Evolutionary conservation across 1,140 invertebrate genomes (phyloP).

Genomic region (Aphis craccivora): DNA sequence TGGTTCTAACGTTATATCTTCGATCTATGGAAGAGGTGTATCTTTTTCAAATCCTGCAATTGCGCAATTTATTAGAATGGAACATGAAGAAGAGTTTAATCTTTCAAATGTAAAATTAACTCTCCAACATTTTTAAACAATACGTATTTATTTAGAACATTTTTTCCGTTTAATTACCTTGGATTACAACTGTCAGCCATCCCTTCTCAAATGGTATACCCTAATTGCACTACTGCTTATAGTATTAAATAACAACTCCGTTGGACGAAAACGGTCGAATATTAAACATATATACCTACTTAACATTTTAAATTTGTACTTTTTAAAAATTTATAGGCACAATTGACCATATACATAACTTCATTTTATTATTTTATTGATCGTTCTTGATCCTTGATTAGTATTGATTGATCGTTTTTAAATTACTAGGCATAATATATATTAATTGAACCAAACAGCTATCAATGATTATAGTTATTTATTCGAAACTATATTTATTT

Average conservation of each 20-base stretch:
- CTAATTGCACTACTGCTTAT: background rate
- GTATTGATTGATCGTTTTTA: background rate
- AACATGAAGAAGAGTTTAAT: background rate
- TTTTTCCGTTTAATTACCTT: background rate
- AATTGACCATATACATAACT: background rate
- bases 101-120: conserved; percentile 13
- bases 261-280: background rate
- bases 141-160: conserved; percentile 11
- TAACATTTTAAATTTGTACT: background rate
- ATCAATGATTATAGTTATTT: background rate
- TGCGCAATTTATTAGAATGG: background rate
- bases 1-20: background rate
- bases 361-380: background rate
- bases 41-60: background rate
- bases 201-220: background rate
- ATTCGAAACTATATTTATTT: too few species aligned
- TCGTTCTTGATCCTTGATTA: background rate
- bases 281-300: background rate
- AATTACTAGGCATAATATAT: background rate
- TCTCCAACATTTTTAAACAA: background rate
- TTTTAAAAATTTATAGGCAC: background rate
- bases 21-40: background rate
- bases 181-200: background rate
- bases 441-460: background rate
- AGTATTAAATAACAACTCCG: background rate